Evolutionary conservation across 2,888 invertebrate species (phyloP).

Genomic region (Harpalus rufipes): DNA sequence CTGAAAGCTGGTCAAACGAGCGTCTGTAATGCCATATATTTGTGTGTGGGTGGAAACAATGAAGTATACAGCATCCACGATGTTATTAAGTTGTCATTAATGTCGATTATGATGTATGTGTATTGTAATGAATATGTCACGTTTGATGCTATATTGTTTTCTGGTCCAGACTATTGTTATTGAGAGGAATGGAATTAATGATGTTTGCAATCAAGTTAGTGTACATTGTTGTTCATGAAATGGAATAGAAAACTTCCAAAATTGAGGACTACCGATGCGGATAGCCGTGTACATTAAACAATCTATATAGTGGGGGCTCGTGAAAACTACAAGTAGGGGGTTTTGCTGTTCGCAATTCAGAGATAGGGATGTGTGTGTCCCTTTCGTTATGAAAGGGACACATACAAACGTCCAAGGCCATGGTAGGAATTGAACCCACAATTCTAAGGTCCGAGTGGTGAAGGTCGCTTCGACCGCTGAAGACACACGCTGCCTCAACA

Average conservation of each 20-base stretch:
- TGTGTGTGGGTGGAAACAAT: slow-evolving; percentile 24
- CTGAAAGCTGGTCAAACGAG: neutral
- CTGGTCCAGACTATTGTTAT: slow-evolving; percentile 24
- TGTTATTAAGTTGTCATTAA: slow-evolving; percentile 37
- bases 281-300: too few species aligned
- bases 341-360: too few species aligned
- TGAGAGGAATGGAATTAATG: slow-evolving; percentile 37
- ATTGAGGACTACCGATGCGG: too few species aligned
- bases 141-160: slow-evolving; percentile 39
- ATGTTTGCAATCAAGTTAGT: slow-evolving; percentile 5
- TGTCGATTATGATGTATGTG: slow-evolving; percentile 28
- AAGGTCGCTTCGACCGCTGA: too few species aligned
- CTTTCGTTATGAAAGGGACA: too few species aligned
- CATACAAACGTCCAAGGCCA: too few species aligned
- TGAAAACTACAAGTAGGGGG: too few species aligned
- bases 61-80: neutral
- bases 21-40: neutral
- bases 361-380: too few species aligned
- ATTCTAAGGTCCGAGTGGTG: too few species aligned
- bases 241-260: neutral
- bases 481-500: too few species aligned
- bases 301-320: too few species aligned
- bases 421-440: too few species aligned
- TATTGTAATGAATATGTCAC: slow-evolving; percentile 47
- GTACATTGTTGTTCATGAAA: neutral